These are phyloP conservation scores for Smittia aterrima DNA, from an alignment of 2,888 invertebrate genomes.

Conservation along the genomic window DNA sequence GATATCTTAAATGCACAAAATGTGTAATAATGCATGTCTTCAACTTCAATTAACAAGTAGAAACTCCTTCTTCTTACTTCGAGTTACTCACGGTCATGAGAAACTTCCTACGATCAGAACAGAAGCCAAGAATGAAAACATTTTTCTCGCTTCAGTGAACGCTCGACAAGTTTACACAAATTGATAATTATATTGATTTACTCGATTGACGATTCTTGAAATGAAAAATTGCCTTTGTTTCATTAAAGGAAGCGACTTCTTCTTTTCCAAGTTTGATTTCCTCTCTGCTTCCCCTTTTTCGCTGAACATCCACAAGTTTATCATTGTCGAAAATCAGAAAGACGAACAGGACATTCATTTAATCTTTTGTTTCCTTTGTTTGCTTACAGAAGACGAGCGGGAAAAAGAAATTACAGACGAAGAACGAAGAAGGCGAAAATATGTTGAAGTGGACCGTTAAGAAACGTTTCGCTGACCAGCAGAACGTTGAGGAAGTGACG, in stretches of 20 bases:
- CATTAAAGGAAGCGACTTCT: too few relatives aligned
- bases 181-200: too few relatives aligned
- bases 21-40: slow-evolving; percentile 32
- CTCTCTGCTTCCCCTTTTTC: too few relatives aligned
- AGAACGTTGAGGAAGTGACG: background rate
- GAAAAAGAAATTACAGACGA: background rate
- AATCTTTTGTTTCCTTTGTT: slow-evolving; percentile 2
- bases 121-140: too few relatives aligned
- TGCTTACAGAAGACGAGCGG: background rate
- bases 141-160: too few relatives aligned
- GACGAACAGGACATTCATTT: slow-evolving; percentile 12
- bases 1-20: slow-evolving; percentile 21
- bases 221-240: too few relatives aligned
- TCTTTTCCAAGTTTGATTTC: too few relatives aligned
- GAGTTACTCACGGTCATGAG: too few relatives aligned
- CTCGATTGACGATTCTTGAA: too few relatives aligned
- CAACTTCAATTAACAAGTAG: background rate
- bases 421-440: background rate
- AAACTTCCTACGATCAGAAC: too few relatives aligned
- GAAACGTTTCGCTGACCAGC: slow-evolving; percentile 30
- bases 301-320: background rate
- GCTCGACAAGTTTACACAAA: too few relatives aligned
- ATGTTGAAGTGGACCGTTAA: slow-evolving; percentile 41
- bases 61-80: too few relatives aligned
- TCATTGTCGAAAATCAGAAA: background rate